phyloP scores from a whole-genome alignment of 2,797 vertebrate genomes.

The Sylvia borin region DNA sequence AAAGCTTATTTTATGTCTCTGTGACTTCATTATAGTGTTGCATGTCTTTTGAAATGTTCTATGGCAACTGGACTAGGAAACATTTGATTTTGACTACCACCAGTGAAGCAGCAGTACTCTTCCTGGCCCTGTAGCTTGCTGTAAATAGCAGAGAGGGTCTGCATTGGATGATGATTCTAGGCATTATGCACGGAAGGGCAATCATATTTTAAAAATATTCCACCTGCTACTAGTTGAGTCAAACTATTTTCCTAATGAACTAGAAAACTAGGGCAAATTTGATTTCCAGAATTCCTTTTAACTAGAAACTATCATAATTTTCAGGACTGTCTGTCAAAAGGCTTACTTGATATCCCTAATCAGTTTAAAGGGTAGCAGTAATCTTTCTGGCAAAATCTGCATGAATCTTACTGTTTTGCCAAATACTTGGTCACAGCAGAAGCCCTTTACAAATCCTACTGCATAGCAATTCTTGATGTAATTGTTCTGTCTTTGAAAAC shows the following conservation, averaged over 20 bases:
- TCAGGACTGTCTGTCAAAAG: slow-evolving; percentile 39
- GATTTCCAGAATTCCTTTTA: not conserved
- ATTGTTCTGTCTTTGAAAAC: slow-evolving; percentile 71
- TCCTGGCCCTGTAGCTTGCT: not conserved
- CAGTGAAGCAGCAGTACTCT: not conserved
- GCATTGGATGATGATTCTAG: not conserved
- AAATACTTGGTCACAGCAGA: slow-evolving; percentile 69
- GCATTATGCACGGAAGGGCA: not conserved
- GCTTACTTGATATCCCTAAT: slow-evolving; percentile 32
- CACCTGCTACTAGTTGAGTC: not conserved
- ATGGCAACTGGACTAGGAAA: not conserved
- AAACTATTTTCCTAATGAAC: not conserved
- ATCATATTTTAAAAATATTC: not conserved
- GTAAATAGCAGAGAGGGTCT: not conserved
- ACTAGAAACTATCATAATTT: slow-evolving; percentile 2
- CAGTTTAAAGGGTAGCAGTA: slow-evolving; percentile 44
- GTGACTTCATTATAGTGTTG: not conserved
- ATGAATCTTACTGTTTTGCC: slow-evolving; percentile 63
- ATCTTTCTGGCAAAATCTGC: slow-evolving; percentile 56
- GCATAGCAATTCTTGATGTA: slow-evolving; percentile 9
- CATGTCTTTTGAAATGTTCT: not conserved
- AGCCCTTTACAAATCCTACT: slow-evolving; percentile 64
- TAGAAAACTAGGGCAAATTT: not conserved
- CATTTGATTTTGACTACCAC: not conserved
- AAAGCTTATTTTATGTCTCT: not conserved